Conservation (phyloP, 2,113 vertebrate genomes). For the Phaetusa simplex region DNA sequence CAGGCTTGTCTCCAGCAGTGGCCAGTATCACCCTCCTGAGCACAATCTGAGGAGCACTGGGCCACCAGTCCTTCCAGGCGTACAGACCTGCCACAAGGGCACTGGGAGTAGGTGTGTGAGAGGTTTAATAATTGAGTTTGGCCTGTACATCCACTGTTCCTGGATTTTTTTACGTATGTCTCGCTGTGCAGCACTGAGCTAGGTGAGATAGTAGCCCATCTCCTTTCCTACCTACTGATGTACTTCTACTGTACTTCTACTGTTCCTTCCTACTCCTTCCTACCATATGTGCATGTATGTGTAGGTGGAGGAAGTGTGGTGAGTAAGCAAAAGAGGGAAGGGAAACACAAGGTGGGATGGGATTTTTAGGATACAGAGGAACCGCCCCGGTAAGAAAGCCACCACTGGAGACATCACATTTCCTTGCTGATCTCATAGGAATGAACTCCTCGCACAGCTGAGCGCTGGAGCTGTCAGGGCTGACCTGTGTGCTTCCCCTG, state of each 20-base stretch:
- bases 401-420: background rate
- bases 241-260: background rate
- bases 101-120: background rate
- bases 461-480: background rate
- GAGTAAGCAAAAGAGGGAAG: background rate
- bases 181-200: background rate
- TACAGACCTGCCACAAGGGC: background rate
- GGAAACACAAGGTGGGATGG: background rate
- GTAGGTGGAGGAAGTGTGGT: background rate
- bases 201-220: background rate
- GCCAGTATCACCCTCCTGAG: background rate
- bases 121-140: background rate
- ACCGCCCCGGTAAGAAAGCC: background rate
- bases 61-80: background rate
- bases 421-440: background rate
- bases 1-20: background rate
- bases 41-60: background rate
- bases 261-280: too few species aligned
- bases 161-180: background rate
- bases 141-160: background rate
- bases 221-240: background rate
- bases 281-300: background rate
- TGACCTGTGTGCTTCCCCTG: background rate
- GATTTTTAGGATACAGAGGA: background rate
- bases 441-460: background rate